Percentiles rank a stretch among this genome's conserved stretches.
phyloP scores from a whole-genome alignment of 2,888 invertebrate species.

The Eudasyphora cyanicolor region DNA sequence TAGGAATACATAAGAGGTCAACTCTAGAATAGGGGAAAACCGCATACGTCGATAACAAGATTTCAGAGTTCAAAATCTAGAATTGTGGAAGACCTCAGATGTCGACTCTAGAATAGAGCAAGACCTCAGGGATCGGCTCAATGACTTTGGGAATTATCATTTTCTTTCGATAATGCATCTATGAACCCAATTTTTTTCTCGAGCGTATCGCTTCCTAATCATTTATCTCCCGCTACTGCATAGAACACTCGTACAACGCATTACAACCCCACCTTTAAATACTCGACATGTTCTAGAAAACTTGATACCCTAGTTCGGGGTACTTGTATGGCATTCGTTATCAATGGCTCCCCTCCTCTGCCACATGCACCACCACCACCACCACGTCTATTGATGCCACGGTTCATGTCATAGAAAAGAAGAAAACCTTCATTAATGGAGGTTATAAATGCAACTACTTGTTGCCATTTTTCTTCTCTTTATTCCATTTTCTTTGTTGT shows the following conservation, averaged over 20 bases:
- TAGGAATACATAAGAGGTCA: too few species aligned
- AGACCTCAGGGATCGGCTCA: too few species aligned
- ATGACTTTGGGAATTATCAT: too few species aligned
- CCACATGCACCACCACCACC: background rate
- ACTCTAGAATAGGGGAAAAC: too few species aligned
- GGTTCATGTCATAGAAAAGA: background rate
- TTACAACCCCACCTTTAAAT: background rate
- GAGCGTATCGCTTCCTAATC: background rate
- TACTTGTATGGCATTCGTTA: conserved; percentile 27
- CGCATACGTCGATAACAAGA: too few species aligned
- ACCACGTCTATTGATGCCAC: background rate
- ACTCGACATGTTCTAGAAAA: conserved; percentile 10
- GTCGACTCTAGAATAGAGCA: too few species aligned
- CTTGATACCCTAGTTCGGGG: background rate
- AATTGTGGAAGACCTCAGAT: too few species aligned
- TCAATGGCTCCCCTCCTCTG: conserved; percentile 2
- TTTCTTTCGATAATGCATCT: too few species aligned
- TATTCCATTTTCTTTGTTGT: background rate
- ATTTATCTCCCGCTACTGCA: background rate
- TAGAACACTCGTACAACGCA: background rate
- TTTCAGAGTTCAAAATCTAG: too few species aligned
- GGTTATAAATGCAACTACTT: conserved; percentile 59
- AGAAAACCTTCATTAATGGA: conserved; percentile 50
- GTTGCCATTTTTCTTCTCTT: conserved; percentile 45
- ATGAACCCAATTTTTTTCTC: background rate